Conservation (phyloP, 2,888 invertebrate genomes). For the Rhopalosiphum nymphaeae region DNA sequence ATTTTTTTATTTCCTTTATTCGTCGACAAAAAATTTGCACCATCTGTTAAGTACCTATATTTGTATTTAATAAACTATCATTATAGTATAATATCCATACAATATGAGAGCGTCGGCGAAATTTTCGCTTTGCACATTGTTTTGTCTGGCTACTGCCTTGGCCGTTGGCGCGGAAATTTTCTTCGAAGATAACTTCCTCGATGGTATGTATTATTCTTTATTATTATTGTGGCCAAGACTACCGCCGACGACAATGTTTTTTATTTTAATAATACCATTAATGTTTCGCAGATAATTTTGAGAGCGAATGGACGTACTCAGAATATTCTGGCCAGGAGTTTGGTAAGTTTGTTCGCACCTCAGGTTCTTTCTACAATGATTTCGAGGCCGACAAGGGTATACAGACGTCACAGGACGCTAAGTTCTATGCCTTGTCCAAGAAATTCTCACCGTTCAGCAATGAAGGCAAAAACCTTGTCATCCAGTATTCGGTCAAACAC, state of each 20-base stretch:
- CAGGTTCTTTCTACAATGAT: conserved; percentile 97
- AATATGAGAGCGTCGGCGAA: conserved; percentile 26
- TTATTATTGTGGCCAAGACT: neutral
- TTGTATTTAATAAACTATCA: neutral
- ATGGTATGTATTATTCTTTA: conserved; percentile 78
- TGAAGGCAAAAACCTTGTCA: conserved; percentile 89
- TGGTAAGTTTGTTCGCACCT: conserved; percentile 89
- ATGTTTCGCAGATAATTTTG: conserved; percentile 83
- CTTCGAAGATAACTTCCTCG: conserved; percentile 84
- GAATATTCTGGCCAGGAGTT: conserved; percentile 94
- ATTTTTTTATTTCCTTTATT: neutral
- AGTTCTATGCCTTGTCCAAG: conserved; percentile 95
- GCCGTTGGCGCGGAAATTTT: conserved; percentile 79
- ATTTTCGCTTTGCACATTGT: conserved; percentile 28
- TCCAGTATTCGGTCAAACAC: conserved; percentile 98
- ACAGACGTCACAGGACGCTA: conserved; percentile 95
- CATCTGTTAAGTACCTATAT: neutral
- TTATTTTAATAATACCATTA: neutral
- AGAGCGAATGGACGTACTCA: conserved; percentile 91
- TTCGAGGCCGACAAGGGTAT: conserved; percentile 91
- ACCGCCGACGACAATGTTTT: no score
- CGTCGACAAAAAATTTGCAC: neutral
- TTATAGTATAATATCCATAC: neutral
- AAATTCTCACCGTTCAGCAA: conserved; percentile 95
- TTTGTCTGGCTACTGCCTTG: conserved; percentile 71